Percentiles rank a stretch among this genome's conserved stretches.
Evolutionary conservation across 2,888 invertebrate species (phyloP).

Genomic region (Cephus pygmeus): DNA sequence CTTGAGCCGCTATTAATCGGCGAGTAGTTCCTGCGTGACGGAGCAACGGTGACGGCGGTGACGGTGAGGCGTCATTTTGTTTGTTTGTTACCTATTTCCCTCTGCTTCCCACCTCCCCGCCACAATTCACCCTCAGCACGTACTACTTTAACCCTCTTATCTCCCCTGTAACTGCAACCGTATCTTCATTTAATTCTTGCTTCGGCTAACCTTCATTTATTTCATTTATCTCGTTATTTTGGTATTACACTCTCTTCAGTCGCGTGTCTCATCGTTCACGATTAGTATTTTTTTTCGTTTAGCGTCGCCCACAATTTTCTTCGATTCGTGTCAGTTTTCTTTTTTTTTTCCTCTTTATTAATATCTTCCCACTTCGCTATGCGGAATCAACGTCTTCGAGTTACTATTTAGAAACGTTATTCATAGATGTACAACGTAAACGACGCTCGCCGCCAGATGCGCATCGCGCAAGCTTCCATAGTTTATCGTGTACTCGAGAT

Average conservation of each 20-base stretch:
- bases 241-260: conserved; percentile 1
- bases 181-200: conserved; percentile 29
- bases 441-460: background rate
- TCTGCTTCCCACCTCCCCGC: background rate
- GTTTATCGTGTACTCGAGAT: background rate
- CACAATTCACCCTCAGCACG: conserved; percentile 17
- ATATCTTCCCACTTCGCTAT: conserved; percentile 35
- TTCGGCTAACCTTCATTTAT: conserved; percentile 1
- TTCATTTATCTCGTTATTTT: conserved; percentile 8
- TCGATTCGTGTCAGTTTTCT: background rate
- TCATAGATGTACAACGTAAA: background rate
- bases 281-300: background rate
- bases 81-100: background rate
- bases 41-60: background rate
- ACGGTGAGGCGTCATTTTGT: background rate
- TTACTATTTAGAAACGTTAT: conserved; percentile 44
- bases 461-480: background rate
- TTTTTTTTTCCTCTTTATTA: background rate
- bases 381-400: conserved; percentile 41
- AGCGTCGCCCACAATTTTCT: conserved; percentile 16
- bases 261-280: conserved; percentile 2
- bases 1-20: conserved; percentile 1
- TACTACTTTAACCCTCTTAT: conserved; percentile 29
- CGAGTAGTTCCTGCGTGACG: conserved; percentile 2
- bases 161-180: conserved; percentile 64